Base-by-base conservation (phyloP, 2,797 vertebrate species). In the Hemitrygon akajei region DNA sequence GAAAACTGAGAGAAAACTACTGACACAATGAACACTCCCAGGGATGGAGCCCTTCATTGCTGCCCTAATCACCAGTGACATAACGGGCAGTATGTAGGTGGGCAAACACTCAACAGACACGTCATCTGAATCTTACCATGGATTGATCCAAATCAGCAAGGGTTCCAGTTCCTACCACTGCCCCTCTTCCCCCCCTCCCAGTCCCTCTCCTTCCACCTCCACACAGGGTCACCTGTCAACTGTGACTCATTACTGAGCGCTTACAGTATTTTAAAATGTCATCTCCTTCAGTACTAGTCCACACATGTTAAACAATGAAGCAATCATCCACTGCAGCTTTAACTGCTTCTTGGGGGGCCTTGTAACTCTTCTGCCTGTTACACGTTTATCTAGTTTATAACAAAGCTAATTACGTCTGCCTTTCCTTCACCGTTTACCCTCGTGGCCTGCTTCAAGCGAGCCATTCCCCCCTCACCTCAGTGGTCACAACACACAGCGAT, bases 241-340 rank as follows among this genome's bases (percentile, higher is more conserved):
- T 86, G 82, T 86, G 82, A 86, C 82, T 86, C 56, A 86, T 56
- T 86, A 60, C 27, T 80, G 34, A 80, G 40, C 27, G 7, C 56
- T 16, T 34, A 79, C 47, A 47, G 47, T 47, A 47, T n/a, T 79
- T 34, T 37, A 86, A 86, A 3, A 86, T 86, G 30, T 60, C 16
- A 60, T 86, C 56, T 22, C 56, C 56, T 86, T 10, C 56, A 30
- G 47, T 30, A 12, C 47, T 3, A 30, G 81, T 60, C 82, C 82
- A 86, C 56, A 86, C 82, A 86, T n/a, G 82, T 30, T 86, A 27
- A 86, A 86, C 16, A 10, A 14, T 86, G 82, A 86, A 84, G 82
- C 47, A 86, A 86, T 60, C 10, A 16, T 60, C 60, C 27, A n/a
- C 11, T 30, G 27, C 25, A 14, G 56, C 22, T 11, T 11, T 58